Evolutionary conservation across 2,888 invertebrate genomes (phyloP).

Genomic region (Rhamphomyia laevipes): DNA sequence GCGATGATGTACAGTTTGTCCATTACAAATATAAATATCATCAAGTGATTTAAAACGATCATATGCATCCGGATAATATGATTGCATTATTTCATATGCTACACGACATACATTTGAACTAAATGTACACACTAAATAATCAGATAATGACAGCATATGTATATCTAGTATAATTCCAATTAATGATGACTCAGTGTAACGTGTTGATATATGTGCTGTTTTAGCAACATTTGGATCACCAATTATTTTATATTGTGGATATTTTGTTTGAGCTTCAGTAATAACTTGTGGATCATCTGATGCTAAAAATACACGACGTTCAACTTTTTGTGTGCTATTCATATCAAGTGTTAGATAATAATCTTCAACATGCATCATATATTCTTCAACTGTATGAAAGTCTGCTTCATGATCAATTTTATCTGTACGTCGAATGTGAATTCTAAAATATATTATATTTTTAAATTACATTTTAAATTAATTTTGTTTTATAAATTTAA

Average conservation of each 20-base stretch:
- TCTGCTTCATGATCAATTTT: slow-evolving; percentile 97
- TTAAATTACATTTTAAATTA: too few species aligned
- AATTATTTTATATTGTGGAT: slow-evolving; percentile 74
- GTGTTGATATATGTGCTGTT: slow-evolving; percentile 77
- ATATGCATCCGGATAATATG: too few species aligned
- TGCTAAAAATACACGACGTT: slow-evolving; percentile 76
- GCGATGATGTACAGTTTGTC: slow-evolving; percentile 82
- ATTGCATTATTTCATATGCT: too few species aligned
- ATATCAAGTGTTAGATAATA: slow-evolving; percentile 69
- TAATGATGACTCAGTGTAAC: slow-evolving; percentile 84
- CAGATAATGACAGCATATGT: slow-evolving; percentile 87
- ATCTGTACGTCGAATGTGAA: slow-evolving; percentile 72
- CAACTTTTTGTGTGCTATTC: slow-evolving; percentile 42
- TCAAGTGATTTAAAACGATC: too few species aligned
- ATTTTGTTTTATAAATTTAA: background rate
- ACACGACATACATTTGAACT: too few species aligned
- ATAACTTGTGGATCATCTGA: slow-evolving; percentile 83
- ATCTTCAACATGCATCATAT: slow-evolving; percentile 86
- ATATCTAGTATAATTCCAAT: slow-evolving; percentile 90
- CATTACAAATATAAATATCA: slow-evolving; percentile 98
- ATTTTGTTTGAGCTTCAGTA: slow-evolving; percentile 56
- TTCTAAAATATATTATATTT: slow-evolving; percentile 38
- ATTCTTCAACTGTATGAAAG: slow-evolving; percentile 88
- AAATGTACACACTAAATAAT: too few species aligned
- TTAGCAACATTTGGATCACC: slow-evolving; percentile 82